Base-by-base conservation (phyloP, 1,140 invertebrate genomes). In the Orius insidiosus region DNA sequence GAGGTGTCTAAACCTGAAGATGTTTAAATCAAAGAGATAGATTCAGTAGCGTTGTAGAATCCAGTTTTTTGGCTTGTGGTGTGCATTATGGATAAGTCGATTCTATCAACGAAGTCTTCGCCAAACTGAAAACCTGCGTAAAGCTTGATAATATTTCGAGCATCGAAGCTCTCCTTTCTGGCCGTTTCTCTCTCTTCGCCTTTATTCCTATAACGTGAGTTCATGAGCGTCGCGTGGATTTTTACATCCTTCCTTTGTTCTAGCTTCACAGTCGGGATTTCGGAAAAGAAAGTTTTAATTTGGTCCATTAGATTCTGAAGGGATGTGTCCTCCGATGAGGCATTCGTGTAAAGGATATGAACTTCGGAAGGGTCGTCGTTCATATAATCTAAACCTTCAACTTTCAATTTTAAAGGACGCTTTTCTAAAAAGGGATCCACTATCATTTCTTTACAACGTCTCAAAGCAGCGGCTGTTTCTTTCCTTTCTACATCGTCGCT, bases 331-430 rank as follows among this genome's bases (percentile, higher is more conserved):
- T 54, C 46, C 13, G 64, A 60, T 42, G 63, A 45, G 1, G 85
- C 61, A 60, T 74, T 72, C 0, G 68, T 80, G 60, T 82, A 89
- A 1, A 88, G 54, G 15, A 89, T 69, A 53, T 72, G 68, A 1
- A 77, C 74, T 44, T 74, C 68, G 35, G 67, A 60, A 4, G 79
- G 80, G 66, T 89, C 83, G 65, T 88, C 84, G 60, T 87, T 87
- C 82, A 89, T 85, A 48, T 76, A 79, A 57, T 85, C 80, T 24
- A 87, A 55, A 6, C 82, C 83, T 59, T 69, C 58, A 11, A 86
- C 51, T 16, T 60, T 49, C n/a, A 78, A 57, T 35, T 46, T 55
- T 31, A 79, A 52, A 31, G 64, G 59, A 40, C 60, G 44, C 18
- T 58, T 56, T 24, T 63, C 46, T 16, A 74, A 50, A 14, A 68